These are phyloP conservation scores for Oreochromis aureus DNA, from an alignment of 2,113 vertebrate genomes.

Conservation along the genomic window DNA sequence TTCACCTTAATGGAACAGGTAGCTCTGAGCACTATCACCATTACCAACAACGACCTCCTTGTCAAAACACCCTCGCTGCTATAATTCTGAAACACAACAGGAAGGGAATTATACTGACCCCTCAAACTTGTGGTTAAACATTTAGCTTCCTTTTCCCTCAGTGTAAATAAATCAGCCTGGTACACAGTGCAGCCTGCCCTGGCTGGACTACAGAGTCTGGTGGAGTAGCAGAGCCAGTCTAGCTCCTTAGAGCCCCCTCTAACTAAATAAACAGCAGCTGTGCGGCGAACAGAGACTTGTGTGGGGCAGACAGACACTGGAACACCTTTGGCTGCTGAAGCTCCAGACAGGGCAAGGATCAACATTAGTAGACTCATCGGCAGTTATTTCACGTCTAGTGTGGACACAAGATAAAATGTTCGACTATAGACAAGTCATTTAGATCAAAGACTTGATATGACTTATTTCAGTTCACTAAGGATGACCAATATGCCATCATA, in stretches of 20 bases:
- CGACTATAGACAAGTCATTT: neutral
- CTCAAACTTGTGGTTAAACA: slow-evolving; percentile 34
- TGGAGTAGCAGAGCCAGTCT: neutral
- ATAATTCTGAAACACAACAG: slow-evolving; percentile 15
- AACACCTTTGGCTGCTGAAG: neutral
- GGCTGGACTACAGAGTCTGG: slow-evolving; percentile 3
- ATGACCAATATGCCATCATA: neutral
- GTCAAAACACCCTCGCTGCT: neutral
- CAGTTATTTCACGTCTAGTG: neutral
- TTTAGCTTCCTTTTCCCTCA: slow-evolving; percentile 31
- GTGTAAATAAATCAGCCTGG: slow-evolving; percentile 37
- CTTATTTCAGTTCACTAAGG: neutral
- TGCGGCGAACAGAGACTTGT: neutral
- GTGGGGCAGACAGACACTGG: neutral
- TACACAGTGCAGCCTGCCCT: neutral
- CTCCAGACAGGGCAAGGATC: neutral
- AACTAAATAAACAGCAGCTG: slow-evolving; percentile 47
- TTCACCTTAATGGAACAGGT: slow-evolving; percentile 12
- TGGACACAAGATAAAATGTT: neutral
- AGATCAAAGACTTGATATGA: neutral
- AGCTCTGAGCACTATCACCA: neutral
- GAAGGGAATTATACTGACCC: slow-evolving; percentile 24
- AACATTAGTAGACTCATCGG: neutral
- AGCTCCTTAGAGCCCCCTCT: slow-evolving; percentile 17
- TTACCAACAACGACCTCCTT: neutral